Conservation (phyloP, 2,888 invertebrate species). For the Cataglyphis albicans region DNA sequence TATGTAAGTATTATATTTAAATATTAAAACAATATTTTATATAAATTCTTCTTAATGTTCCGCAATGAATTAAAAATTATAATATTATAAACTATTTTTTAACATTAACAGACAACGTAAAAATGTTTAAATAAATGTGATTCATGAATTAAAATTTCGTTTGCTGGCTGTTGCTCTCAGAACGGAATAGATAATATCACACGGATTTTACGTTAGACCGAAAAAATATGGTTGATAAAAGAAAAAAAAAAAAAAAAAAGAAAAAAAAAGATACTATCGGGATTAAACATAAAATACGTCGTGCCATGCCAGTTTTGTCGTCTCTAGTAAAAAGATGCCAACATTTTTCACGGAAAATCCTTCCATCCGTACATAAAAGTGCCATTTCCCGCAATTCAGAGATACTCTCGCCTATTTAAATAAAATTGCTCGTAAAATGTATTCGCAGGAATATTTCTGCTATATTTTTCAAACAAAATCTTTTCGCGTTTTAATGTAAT, state of each 20-base stretch:
- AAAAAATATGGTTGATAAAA: conserved; percentile 32
- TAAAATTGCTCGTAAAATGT: conserved; percentile 12
- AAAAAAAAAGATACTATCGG: conserved; percentile 20
- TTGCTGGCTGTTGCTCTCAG: background rate
- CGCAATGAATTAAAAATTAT: background rate
- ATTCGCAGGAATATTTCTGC: background rate
- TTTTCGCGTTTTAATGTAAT: conserved; percentile 7
- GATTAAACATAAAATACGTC: conserved; percentile 49
- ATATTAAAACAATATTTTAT: background rate
- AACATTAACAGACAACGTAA: background rate
- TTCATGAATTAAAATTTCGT: background rate
- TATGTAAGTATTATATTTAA: too few relatives aligned
- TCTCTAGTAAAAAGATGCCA: conserved; percentile 13
- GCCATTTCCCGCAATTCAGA: conserved; percentile 30
- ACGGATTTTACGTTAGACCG: conserved; percentile 12
- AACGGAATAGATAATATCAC: conserved; percentile 34
- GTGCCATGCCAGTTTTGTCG: conserved; percentile 2
- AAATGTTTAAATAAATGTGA: conserved; percentile 16
- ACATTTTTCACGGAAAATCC: conserved; percentile 34
- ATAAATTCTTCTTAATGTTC: background rate
- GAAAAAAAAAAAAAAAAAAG: background rate
- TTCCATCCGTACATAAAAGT: background rate
- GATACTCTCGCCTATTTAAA: background rate
- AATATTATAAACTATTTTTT: background rate
- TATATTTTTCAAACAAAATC: conserved; percentile 19